Conservation (phyloP, 2,113 vertebrate genomes). For the Physeter macrocephalus region DNA sequence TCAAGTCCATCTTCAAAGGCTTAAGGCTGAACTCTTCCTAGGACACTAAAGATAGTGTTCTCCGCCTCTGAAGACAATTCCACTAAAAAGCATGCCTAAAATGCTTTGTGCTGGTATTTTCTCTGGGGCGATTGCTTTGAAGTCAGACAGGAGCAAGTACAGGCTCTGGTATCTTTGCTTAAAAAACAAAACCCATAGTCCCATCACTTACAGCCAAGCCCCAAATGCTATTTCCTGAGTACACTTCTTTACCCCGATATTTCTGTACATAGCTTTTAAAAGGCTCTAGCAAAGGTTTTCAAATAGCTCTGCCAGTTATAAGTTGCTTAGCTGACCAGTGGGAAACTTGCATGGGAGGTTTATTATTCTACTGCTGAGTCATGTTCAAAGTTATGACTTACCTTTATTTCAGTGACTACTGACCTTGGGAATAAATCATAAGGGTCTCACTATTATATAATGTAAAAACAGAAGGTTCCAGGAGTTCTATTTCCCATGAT, state of each 20-base stretch:
- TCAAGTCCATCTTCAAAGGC: neutral
- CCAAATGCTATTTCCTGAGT: neutral
- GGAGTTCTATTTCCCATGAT: neutral
- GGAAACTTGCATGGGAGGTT: neutral
- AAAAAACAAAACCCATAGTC: neutral
- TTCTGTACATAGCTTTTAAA: neutral
- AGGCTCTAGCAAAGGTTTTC: neutral
- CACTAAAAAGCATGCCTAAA: neutral
- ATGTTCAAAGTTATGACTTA: neutral
- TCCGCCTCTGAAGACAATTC: neutral
- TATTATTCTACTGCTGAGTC: neutral
- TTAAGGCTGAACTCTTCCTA: neutral
- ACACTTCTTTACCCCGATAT: neutral
- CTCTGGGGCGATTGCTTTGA: neutral
- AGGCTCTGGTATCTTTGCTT: neutral
- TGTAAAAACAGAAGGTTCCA: neutral
- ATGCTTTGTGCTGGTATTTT: neutral
- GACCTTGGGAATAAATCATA: neutral
- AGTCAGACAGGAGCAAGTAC: neutral
- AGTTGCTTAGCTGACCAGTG: neutral
- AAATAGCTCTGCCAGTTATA: neutral
- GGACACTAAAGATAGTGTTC: neutral
- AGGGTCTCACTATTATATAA: neutral
- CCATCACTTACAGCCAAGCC: neutral
- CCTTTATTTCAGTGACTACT: neutral